Evolutionary conservation across 1,140 invertebrate species (phyloP).

Genomic region (Brachionus rubens): DNA sequence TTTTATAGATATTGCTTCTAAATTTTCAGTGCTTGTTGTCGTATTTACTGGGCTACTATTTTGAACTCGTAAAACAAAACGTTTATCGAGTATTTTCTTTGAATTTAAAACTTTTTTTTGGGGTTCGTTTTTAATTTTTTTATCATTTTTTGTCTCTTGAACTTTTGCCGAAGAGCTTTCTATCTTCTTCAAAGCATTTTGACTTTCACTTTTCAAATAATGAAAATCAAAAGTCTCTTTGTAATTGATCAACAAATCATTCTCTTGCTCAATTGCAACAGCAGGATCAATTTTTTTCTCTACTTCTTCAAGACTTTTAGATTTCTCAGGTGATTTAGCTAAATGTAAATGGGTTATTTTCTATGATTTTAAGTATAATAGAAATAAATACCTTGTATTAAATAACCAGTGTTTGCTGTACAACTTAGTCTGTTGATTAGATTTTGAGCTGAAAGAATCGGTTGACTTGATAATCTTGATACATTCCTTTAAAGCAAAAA

Average conservation of each 20-base stretch:
- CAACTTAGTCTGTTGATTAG: conserved; percentile 1
- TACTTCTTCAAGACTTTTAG: not conserved
- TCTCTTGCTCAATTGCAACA: too few relatives aligned
- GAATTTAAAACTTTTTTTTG: not conserved
- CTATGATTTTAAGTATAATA: not conserved
- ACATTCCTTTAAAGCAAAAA: not conserved
- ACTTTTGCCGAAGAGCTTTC: not conserved
- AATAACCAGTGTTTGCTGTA: not conserved
- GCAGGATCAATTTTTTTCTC: not conserved
- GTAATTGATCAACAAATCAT: not conserved
- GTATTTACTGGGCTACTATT: not conserved
- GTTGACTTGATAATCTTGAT: conserved; percentile 27
- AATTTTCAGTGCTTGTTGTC: not conserved
- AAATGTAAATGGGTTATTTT: too few relatives aligned
- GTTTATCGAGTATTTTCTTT: conserved; percentile 12
- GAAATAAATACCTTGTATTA: not conserved
- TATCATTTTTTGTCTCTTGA: not conserved
- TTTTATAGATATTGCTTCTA: not conserved
- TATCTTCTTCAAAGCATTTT: not conserved
- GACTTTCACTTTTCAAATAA: not conserved
- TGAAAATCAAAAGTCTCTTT: conserved; percentile 9
- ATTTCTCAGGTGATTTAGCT: too few relatives aligned
- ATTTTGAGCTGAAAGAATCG: not conserved
- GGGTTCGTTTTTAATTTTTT: not conserved
- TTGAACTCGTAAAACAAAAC: not conserved